Evolutionary conservation across 2,113 vertebrate genomes (phyloP).

Genomic region (human (Homo sapiens)): DNA sequence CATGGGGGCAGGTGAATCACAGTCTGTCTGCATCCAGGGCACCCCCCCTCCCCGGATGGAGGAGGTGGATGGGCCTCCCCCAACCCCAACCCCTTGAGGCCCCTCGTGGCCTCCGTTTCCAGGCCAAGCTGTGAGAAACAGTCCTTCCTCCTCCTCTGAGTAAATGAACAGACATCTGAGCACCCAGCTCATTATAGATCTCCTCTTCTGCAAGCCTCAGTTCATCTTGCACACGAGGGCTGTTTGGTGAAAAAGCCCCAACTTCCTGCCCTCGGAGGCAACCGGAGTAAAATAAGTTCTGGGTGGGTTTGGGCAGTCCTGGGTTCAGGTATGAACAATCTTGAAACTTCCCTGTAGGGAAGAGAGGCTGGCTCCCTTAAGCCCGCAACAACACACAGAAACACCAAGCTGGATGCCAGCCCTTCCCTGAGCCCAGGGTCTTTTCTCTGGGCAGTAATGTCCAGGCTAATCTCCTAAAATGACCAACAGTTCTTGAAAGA

Average conservation of each 20-base stretch:
- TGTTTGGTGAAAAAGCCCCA: neutral
- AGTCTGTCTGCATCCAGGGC: rapidly evolving
- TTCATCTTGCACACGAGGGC: neutral
- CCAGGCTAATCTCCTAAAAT: neutral
- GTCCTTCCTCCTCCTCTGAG: neutral
- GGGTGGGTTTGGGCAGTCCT: rapidly evolving
- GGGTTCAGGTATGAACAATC: too few relatives aligned
- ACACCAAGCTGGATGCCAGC: rapidly evolving
- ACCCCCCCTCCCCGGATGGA: neutral
- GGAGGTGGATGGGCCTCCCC: too few relatives aligned
- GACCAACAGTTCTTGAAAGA: neutral
- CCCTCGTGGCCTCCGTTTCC: neutral
- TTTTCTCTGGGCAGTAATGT: neutral
- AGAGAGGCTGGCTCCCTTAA: neutral
- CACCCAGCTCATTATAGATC: rapidly evolving
- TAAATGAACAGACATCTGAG: neutral
- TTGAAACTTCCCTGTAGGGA: neutral
- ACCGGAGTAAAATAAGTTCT: neutral
- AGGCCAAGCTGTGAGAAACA: neutral
- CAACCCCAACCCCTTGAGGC: neutral
- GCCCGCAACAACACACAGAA: too few relatives aligned
- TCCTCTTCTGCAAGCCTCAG: rapidly evolving
- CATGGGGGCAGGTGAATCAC: neutral
- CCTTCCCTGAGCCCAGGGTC: rapidly evolving
- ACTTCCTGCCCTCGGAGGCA: neutral